Evolutionary conservation across 1,140 invertebrate genomes (phyloP).

Genomic region (Chrysomallon squamiferum): DNA sequence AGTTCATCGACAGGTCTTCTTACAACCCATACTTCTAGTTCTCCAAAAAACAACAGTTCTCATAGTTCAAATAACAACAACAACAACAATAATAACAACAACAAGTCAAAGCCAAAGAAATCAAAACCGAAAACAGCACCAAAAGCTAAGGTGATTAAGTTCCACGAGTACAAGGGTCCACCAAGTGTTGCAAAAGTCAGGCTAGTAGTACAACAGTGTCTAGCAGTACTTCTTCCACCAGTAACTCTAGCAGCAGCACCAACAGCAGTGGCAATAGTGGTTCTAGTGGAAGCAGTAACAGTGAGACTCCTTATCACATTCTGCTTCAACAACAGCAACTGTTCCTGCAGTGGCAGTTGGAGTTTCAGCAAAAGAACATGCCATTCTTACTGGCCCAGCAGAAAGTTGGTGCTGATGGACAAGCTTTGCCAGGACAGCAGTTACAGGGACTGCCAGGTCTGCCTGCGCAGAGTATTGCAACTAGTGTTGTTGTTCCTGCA

Average conservation of each 20-base stretch:
- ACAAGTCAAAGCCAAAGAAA: constrained; percentile 74
- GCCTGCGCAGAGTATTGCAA: constrained; percentile 1
- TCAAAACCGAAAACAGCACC: constrained; percentile 80
- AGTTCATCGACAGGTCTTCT: constrained; percentile 3
- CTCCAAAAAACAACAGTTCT: constrained; percentile 16
- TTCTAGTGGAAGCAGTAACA: constrained; percentile 13
- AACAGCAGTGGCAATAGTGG: constrained; percentile 7
- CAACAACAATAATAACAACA: constrained; percentile 41
- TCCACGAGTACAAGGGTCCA: constrained; percentile 97
- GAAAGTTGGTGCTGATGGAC: constrained; percentile 14
- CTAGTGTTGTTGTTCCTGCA: constrained; percentile 12
- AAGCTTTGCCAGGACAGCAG: background rate
- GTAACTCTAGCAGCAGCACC: background rate
- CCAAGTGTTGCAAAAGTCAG: constrained; percentile 79
- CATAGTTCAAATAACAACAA: constrained; percentile 29
- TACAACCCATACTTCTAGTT: constrained; percentile 5
- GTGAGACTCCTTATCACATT: constrained; percentile 89
- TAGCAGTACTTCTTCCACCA: constrained; percentile 2
- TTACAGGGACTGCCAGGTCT: background rate
- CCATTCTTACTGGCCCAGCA: constrained; percentile 20
- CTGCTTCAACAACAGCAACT: constrained; percentile 93
- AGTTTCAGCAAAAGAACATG: constrained; percentile 74
- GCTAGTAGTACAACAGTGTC: constrained; percentile 11
- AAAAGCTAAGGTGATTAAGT: constrained; percentile 88
- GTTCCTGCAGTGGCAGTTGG: constrained; percentile 86